Percentiles rank a stretch among this genome's conserved stretches.
These are phyloP conservation scores for Sarcophaga carnaria DNA, from an alignment of 2,888 invertebrate species.

Conservation along the genomic window DNA sequence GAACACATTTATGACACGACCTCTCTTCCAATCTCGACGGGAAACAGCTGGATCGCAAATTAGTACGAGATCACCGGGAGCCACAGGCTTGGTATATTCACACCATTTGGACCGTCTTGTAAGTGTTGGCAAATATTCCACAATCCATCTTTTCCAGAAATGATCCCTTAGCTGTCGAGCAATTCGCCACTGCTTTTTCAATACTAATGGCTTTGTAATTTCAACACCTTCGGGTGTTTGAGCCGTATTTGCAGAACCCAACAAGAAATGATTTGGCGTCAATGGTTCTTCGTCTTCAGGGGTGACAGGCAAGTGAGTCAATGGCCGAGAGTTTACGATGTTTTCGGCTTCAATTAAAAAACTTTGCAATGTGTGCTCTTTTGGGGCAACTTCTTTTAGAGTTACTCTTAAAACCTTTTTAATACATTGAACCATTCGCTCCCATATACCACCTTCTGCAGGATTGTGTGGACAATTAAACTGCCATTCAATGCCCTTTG, in stretches of 20 bases:
- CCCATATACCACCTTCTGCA: conserved; percentile 26
- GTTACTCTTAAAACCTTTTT: conserved; percentile 31
- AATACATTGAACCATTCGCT: conserved; percentile 19
- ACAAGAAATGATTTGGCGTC: conserved; percentile 11
- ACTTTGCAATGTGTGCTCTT: conserved; percentile 2
- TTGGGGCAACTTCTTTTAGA: conserved; percentile 23
- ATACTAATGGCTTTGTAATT: not conserved
- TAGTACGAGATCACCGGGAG: not conserved
- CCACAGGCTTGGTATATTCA: not conserved
- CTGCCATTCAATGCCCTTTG: conserved; percentile 15
- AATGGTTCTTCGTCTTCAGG: not conserved
- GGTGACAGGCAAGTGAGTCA: too few species aligned
- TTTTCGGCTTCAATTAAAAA: too few species aligned
- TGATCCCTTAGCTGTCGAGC: too few species aligned
- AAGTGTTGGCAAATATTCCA: conserved; percentile 30
- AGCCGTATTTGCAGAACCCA: conserved; percentile 1
- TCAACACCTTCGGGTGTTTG: not conserved
- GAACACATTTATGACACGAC: not conserved
- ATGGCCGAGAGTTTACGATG: too few species aligned
- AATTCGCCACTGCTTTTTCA: conserved; percentile 31
- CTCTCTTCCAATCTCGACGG: not conserved
- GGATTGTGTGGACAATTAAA: conserved; percentile 12
- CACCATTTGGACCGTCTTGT: conserved; percentile 23
- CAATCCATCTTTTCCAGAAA: not conserved
- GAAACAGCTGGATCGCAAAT: conserved; percentile 3